phyloP scores from a whole-genome alignment of 2,113 vertebrate genomes.

The Urocynchramus pylzowi region DNA sequence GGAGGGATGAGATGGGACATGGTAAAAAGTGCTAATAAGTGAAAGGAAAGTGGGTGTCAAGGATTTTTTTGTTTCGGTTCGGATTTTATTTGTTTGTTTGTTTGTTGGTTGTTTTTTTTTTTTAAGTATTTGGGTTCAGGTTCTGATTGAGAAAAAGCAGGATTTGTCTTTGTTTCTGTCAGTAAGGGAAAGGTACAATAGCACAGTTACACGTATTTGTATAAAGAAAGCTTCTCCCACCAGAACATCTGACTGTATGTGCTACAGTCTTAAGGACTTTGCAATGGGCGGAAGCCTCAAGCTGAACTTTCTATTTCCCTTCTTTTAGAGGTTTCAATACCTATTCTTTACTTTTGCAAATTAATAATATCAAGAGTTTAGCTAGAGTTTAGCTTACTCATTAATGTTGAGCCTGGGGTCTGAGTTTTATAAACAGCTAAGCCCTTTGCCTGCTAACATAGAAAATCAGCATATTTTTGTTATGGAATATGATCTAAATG shows the following conservation, averaged over 20 bases:
- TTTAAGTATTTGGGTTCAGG: not conserved
- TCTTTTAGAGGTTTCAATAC: not conserved
- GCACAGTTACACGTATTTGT: not conserved
- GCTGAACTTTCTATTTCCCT: not conserved
- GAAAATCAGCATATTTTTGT: not conserved
- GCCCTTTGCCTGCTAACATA: not conserved
- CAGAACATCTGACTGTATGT: not conserved
- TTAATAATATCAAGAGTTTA: not conserved
- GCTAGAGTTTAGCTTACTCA: not conserved
- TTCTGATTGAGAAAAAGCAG: not conserved
- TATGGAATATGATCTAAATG: not conserved
- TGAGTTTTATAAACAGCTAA: not conserved
- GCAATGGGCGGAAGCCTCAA: not conserved
- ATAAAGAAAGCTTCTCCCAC: not conserved
- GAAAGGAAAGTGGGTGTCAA: not conserved
- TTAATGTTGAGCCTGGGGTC: not conserved
- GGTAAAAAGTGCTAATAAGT: not conserved
- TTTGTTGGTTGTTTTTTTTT: too few species aligned
- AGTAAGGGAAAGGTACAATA: not conserved
- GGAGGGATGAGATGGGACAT: not conserved
- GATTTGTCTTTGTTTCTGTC: not conserved
- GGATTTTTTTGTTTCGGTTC: not conserved
- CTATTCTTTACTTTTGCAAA: not conserved
- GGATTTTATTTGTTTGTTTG: too few species aligned
- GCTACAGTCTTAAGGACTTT: not conserved